Base-by-base conservation (phyloP, 1,140 invertebrate species). In the Camponotus floridanus region DNA sequence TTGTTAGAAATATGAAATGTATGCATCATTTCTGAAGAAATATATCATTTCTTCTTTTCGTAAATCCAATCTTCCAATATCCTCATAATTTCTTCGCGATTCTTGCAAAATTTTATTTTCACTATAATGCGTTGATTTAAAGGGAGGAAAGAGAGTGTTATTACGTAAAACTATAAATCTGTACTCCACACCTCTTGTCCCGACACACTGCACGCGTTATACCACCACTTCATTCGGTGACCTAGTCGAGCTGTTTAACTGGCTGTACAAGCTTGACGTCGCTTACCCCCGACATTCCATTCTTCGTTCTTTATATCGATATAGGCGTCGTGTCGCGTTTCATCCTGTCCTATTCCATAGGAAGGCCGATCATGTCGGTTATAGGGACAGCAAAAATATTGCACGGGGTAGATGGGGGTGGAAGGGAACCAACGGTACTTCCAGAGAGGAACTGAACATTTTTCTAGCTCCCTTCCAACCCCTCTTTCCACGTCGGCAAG, bases 381-480 rank as follows among this genome's bases (percentile, higher is more conserved):
- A 83, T 83, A 79, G 83, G 80, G 48, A 76, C 59, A 39, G 87
- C n/a, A 86, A 76, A 79, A 73, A 74, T 74, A 73, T 74, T 61
- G 73, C 31, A 61, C 55, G 11, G 26, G 26, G 31, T 15, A 36
- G 68, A 61, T 33, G n/a, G 42, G 76, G 55, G 31, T 59, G 33
- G 21, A 59, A 67, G 68, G 59, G 78, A 80, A 70, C 61, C 64
- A 45, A 31, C 62, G 42, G 64, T 71, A 57, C 65, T 78, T 76
- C 85, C 73, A 55, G 57, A 59, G 85, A 84, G 73, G 87, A 85
- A 71, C 84, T 31, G 65, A 90, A 91, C 89, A 90, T 92, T 92
- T 92, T 91, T 90, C 89, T 87, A 91, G 76, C 89, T 83, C 86
- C 73, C 86, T 88, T 88, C 88, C 88, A 51, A n/a, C 45, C 85